Percentiles rank a stretch among this genome's conserved stretches.
Conservation (phyloP, 2,888 invertebrate genomes). For the Seira sanloemensis region DNA sequence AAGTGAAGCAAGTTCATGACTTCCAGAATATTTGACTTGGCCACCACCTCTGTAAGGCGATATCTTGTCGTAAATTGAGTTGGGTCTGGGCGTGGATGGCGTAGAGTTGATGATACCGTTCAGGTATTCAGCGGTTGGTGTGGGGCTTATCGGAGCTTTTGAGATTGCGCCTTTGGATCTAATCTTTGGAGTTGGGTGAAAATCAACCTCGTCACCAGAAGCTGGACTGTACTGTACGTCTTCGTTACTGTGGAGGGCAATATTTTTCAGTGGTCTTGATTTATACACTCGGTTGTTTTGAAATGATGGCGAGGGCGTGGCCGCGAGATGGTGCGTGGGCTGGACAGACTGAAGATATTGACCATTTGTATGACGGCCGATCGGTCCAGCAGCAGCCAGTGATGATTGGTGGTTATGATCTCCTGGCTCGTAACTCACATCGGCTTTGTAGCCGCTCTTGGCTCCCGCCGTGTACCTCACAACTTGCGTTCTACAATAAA, state of each 20-base stretch:
- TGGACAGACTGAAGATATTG: conserved; percentile 42
- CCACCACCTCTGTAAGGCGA: conserved; percentile 35
- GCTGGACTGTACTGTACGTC: conserved; percentile 21
- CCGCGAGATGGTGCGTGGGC: conserved; percentile 28
- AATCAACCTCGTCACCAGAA: conserved; percentile 25
- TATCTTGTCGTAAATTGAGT: conserved; percentile 66
- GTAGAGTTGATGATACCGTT: conserved; percentile 21
- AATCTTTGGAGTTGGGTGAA: conserved; percentile 38
- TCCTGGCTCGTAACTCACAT: conserved; percentile 83
- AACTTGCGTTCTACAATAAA: conserved; percentile 79
- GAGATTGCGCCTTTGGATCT: conserved; percentile 20
- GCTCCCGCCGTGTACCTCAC: conserved; percentile 92
- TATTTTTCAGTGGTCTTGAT: conserved; percentile 46
- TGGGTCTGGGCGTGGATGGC: conserved; percentile 51
- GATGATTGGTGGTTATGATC: neutral
- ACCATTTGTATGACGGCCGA: neutral
- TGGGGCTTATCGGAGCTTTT: conserved; percentile 16
- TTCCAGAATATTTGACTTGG: conserved; percentile 43
- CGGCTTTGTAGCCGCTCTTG: conserved; percentile 93
- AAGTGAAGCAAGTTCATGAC: conserved; percentile 35
- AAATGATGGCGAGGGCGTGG: conserved; percentile 43
- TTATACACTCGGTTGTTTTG: conserved; percentile 54
- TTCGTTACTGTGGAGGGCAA: conserved; percentile 16
- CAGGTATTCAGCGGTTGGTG: conserved; percentile 10
- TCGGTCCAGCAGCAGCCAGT: neutral